Conservation (phyloP, 2,888 invertebrate species). For the Chrysolina haemoptera region DNA sequence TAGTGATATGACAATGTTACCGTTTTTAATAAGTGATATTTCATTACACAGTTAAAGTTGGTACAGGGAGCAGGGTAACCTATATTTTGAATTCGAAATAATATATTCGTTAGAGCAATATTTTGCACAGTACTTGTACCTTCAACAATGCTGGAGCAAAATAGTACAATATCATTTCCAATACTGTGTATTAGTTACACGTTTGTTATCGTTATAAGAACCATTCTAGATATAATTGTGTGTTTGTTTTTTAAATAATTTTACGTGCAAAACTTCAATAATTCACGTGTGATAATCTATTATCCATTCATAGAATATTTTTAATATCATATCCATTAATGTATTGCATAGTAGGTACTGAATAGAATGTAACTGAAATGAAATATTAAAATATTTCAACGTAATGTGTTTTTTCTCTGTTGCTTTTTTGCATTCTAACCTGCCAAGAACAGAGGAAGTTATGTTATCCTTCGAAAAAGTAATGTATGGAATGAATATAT, state of each 20-base stretch:
- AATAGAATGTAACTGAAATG: conserved; percentile 15
- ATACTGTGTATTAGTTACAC: no score
- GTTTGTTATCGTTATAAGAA: neutral
- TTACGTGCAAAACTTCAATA: conserved; percentile 32
- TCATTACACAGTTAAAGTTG: neutral
- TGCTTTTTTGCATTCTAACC: no score
- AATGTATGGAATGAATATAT: no score
- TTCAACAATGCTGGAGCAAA: no score
- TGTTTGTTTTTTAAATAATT: neutral
- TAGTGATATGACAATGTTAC: neutral
- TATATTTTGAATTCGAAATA: neutral
- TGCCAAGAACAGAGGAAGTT: neutral
- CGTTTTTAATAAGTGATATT: neutral
- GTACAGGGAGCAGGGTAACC: neutral
- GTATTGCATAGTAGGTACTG: neutral
- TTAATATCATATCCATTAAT: conserved; percentile 35
- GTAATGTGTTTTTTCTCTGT: conserved; percentile 6
- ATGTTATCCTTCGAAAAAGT: no score
- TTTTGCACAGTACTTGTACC: no score
- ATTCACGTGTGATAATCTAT: conserved; percentile 47
- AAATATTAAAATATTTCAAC: conserved; percentile 3
- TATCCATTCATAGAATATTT: conserved; percentile 47
- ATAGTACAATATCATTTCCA: no score
- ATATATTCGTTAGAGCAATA: neutral
- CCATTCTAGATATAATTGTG: conserved; percentile 7